Evolutionary conservation across 2,888 invertebrate genomes (phyloP).

Genomic region (Strigamia maritima): DNA sequence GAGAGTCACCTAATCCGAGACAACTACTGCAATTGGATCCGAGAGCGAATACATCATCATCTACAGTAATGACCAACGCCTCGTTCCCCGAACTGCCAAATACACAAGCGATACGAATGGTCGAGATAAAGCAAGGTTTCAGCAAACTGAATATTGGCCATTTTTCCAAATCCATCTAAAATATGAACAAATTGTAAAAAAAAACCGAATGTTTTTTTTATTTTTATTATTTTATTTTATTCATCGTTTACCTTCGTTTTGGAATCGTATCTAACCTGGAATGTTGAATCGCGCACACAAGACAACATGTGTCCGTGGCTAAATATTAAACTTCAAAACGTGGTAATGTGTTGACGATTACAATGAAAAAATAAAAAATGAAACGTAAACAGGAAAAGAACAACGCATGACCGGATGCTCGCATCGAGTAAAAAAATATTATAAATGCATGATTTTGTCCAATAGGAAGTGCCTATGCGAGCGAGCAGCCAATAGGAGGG

Average conservation of each 20-base stretch:
- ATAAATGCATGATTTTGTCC: background rate
- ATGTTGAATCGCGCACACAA: background rate
- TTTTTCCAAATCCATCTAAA: slow-evolving; percentile 54
- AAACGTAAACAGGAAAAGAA: background rate
- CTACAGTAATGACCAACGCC: slow-evolving; percentile 60
- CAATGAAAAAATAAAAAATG: background rate
- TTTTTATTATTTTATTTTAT: background rate
- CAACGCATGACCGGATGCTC: background rate
- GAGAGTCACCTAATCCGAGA: slow-evolving; percentile 58
- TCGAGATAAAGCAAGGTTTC: slow-evolving; percentile 55
- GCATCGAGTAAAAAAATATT: background rate
- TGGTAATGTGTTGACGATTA: background rate
- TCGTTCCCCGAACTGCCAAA: slow-evolving; percentile 62
- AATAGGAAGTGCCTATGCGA: background rate
- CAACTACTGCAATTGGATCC: slow-evolving; percentile 61
- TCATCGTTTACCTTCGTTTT: background rate
- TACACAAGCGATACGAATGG: slow-evolving; percentile 58
- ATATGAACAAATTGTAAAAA: background rate
- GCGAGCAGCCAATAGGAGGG: background rate
- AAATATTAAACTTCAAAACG: background rate
- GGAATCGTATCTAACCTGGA: background rate
- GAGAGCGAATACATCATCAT: slow-evolving; percentile 60
- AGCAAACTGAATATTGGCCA: slow-evolving; percentile 62
- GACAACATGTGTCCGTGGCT: too few relatives aligned
- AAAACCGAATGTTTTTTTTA: background rate